A percentile compares a stretch with the other conserved stretches of the same genome.
Evolutionary conservation across 2,113 vertebrate genomes (phyloP).

Genomic region (Dolichallabes microphthalmus): DNA sequence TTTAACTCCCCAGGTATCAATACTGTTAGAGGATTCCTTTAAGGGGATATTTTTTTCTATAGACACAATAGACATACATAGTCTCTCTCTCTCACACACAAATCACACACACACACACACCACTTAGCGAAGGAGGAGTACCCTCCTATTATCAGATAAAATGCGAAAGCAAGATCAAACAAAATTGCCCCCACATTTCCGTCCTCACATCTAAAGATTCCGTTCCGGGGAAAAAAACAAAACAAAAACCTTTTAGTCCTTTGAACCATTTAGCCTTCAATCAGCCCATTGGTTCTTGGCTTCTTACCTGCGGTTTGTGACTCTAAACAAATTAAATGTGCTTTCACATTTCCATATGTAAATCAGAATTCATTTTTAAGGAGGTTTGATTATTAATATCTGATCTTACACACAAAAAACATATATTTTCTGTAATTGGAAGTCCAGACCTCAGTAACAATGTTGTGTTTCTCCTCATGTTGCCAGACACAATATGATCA

Average conservation of each 20-base stretch:
- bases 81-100: neutral
- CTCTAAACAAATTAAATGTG: conserved; percentile 25
- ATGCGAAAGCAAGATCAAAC: conserved; percentile 51
- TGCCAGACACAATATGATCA: neutral
- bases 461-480: neutral
- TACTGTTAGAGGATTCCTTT: neutral
- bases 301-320: conserved; percentile 19
- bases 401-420: neutral
- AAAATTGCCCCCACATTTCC: conserved; percentile 54
- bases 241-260: conserved; percentile 10
- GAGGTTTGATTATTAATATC: neutral
- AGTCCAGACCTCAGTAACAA: neutral
- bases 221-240: conserved; percentile 25
- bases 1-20: neutral
- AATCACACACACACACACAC: neutral
- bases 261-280: conserved; percentile 16
- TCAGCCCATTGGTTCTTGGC: conserved; percentile 6
- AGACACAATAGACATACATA: neutral
- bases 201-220: conserved; percentile 38
- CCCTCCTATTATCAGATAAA: conserved; percentile 53
- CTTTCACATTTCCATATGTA: neutral
- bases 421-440: neutral
- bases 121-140: conserved; percentile 35
- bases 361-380: neutral
- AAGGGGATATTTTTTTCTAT: neutral